Conservation (phyloP, 2,797 vertebrate genomes). For the Melanitta fusca region DNA sequence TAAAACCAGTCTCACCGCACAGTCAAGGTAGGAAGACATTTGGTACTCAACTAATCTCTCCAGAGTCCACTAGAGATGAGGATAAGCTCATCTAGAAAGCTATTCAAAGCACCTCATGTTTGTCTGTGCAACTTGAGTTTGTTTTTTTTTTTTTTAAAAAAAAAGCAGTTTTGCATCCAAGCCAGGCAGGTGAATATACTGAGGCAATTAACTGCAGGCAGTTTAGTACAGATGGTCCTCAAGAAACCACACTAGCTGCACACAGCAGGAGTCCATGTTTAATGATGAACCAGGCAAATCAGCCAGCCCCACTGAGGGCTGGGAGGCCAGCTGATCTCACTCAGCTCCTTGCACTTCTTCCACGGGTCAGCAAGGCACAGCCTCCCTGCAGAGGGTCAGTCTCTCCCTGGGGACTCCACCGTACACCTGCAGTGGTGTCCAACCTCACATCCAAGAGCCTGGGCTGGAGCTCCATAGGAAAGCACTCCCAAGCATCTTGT, state of each 20-base stretch:
- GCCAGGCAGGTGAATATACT: constrained; percentile 11
- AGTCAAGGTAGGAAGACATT: not conserved
- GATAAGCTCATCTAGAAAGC: not conserved
- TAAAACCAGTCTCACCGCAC: not conserved
- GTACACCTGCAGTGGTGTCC: not conserved
- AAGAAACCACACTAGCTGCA: not conserved
- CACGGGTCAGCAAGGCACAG: not conserved
- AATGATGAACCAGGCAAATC: constrained; percentile 47
- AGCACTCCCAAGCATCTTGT: not conserved
- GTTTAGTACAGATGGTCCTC: constrained; percentile 59
- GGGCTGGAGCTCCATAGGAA: not conserved
- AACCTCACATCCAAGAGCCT: not conserved
- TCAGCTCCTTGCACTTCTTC: not conserved
- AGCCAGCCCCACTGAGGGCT: not conserved
- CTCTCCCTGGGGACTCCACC: not conserved
- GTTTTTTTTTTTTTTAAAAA: not conserved
- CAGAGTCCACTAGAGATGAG: not conserved
- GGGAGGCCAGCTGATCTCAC: not conserved
- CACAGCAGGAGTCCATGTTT: constrained; percentile 47
- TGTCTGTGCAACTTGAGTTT: not conserved
- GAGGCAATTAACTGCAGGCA: constrained; percentile 37
- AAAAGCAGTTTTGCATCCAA: not conserved
- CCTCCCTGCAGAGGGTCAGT: not conserved
- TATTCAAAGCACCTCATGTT: not conserved
- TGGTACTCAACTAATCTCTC: not conserved